A percentile compares a stretch with the other conserved stretches of the same genome.
Evolutionary conservation across 2,888 invertebrate species (phyloP).

Genomic region (Oligia strigilis): DNA sequence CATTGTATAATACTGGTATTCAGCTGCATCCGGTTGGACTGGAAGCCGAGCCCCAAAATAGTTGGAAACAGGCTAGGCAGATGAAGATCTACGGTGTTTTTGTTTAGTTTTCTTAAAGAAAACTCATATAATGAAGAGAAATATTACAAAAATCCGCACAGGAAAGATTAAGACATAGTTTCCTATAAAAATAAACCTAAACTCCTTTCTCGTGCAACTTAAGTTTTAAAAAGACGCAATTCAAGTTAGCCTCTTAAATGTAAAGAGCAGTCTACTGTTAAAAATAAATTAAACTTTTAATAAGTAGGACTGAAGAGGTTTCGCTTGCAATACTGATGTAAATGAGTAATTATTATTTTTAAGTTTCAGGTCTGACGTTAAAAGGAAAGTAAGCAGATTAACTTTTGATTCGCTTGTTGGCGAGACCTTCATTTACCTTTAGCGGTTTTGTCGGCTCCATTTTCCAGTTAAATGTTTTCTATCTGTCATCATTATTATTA

Average conservation of each 20-base stretch:
- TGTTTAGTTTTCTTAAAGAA: constrained; percentile 3
- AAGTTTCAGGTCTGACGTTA: constrained; percentile 25
- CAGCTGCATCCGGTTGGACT: not conserved
- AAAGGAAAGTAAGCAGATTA: constrained; percentile 34
- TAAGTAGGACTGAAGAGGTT: constrained; percentile 38
- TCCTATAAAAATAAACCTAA: constrained; percentile 53
- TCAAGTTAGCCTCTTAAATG: constrained; percentile 66
- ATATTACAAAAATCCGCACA: constrained; percentile 32
- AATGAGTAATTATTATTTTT: constrained; percentile 46
- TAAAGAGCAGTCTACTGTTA: constrained; percentile 59
- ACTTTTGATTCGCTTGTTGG: constrained; percentile 29
- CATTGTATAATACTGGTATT: not conserved
- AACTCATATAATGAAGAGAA: constrained; percentile 20
- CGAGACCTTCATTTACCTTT: constrained; percentile 7
- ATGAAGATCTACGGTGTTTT: not conserved
- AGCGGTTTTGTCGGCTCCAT: constrained; percentile 7
- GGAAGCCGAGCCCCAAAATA: not conserved
- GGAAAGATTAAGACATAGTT: constrained; percentile 46
- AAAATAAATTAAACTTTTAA: constrained; percentile 65
- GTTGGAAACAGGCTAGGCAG: not conserved
- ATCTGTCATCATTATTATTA: constrained; percentile 35
- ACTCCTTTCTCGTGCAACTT: constrained; percentile 41
- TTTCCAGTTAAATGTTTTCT: constrained; percentile 22
- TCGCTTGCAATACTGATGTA: constrained; percentile 37
- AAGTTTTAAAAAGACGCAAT: constrained; percentile 65